phyloP scores from a whole-genome alignment of 2,888 invertebrate species.

The Euplagia quadripunctaria region DNA sequence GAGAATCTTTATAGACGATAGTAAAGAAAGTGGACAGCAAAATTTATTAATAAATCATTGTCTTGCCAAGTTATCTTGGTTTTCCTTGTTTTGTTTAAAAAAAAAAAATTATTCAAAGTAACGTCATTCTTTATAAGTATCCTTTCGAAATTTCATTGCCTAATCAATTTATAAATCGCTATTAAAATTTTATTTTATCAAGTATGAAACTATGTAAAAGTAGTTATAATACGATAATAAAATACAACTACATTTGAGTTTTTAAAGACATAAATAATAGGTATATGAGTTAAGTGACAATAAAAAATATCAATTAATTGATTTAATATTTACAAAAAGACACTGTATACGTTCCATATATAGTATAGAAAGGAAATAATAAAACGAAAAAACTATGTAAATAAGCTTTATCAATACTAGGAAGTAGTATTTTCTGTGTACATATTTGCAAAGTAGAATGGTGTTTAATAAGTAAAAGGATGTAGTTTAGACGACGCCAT shows the following conservation, averaged over 20 bases:
- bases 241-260: not conserved
- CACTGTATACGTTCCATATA: not conserved
- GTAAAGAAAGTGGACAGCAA: too few species aligned
- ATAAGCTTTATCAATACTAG: not conserved
- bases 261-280: too few species aligned
- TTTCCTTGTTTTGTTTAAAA: not conserved
- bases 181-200: not conserved
- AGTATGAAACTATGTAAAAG: not conserved
- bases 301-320: not conserved
- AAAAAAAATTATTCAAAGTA: not conserved
- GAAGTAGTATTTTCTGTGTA: not conserved
- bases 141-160: not conserved
- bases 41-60: too few species aligned
- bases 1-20: not conserved
- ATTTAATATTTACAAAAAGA: not conserved
- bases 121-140: not conserved
- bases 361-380: slow-evolving; percentile 3
- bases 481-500: not conserved
- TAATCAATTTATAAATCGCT: not conserved
- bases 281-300: not conserved
- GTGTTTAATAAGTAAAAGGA: not conserved
- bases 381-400: not conserved
- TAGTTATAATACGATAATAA: not conserved
- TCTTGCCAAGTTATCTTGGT: not conserved
- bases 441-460: not conserved